Conservation (phyloP, 2,113 vertebrate species). For the Astur gentilis region DNA sequence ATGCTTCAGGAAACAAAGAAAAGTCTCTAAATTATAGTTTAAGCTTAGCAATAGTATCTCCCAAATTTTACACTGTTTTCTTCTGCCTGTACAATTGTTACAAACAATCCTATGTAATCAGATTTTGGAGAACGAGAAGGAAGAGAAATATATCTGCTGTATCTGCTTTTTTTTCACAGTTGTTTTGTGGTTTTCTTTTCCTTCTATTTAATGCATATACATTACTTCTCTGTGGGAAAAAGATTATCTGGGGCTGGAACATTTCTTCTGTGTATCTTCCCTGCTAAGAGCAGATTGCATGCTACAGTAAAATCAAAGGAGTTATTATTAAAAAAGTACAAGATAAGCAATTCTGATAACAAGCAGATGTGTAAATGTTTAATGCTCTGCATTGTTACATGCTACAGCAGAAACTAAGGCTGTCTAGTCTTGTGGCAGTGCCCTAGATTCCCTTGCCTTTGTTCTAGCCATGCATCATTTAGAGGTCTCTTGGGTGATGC, state of each 20-base stretch:
- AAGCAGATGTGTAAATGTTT: constrained; percentile 66
- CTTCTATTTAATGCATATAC: neutral
- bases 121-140: neutral
- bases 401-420: constrained; percentile 18
- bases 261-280: neutral
- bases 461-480: constrained; percentile 56
- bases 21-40: neutral
- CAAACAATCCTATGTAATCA: neutral
- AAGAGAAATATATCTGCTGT: neutral
- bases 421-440: constrained; percentile 27
- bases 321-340: constrained; percentile 61
- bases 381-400: constrained; percentile 41
- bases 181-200: neutral
- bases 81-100: neutral
- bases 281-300: constrained; percentile 21
- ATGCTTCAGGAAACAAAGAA: neutral
- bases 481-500: constrained; percentile 19
- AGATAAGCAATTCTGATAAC: constrained; percentile 68
- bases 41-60: neutral
- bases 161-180: neutral
- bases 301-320: constrained; percentile 44
- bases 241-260: neutral
- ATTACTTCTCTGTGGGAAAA: neutral
- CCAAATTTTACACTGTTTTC: neutral
- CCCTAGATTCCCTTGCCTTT: constrained; percentile 71